These are phyloP conservation scores for Pagetopsis macropterus DNA, from an alignment of 2,797 vertebrate genomes.

Conservation along the genomic window DNA sequence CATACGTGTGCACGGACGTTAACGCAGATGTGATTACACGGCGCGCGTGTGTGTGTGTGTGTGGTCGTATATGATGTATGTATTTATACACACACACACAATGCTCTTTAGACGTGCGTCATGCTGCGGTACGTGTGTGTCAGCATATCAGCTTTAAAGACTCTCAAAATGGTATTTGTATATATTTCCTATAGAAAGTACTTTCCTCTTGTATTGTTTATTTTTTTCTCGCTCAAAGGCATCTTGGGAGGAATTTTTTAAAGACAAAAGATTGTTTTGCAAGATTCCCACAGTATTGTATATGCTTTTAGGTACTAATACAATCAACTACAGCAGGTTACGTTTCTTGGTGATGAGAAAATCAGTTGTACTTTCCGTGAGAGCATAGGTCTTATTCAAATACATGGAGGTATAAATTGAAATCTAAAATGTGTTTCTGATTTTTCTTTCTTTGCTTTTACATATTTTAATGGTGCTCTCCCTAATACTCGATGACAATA, in stretches of 20 bases:
- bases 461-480: neutral
- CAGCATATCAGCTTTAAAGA: neutral
- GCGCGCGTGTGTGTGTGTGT: slow-evolving; percentile 22
- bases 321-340: neutral
- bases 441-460: too few species aligned
- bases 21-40: slow-evolving; percentile 56
- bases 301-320: neutral
- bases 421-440: neutral
- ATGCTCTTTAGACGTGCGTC: neutral
- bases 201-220: too few species aligned
- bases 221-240: too few species aligned
- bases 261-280: neutral
- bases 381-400: neutral
- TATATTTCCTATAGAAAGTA: too few species aligned
- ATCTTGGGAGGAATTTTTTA: too few species aligned
- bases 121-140: slow-evolving; percentile 1
- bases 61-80: neutral
- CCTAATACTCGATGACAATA: neutral
- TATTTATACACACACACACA: neutral
- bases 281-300: neutral
- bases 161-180: neutral
- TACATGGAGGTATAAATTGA: neutral
- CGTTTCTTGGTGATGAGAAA: too few species aligned
- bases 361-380: too few species aligned
- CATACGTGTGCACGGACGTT: slow-evolving; percentile 49